Conservation (phyloP, 2,797 vertebrate genomes). For the Mus minutoides region DNA sequence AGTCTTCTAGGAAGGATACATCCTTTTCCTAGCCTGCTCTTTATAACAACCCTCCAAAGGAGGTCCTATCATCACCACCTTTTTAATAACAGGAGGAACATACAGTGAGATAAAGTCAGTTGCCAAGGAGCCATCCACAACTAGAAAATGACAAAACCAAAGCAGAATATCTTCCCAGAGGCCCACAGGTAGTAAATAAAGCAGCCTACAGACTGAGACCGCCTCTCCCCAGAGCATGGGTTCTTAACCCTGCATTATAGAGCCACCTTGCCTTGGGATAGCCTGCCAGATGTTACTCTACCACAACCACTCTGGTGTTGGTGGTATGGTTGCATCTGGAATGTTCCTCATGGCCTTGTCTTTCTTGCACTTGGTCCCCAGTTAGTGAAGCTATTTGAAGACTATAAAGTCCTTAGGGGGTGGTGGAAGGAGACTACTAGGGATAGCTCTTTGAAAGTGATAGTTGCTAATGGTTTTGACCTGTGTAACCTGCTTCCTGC, state of each 20-base stretch:
- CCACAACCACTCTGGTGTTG: not conserved
- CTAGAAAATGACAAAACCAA: not conserved
- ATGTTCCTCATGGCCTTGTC: not conserved
- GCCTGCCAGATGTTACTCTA: no score
- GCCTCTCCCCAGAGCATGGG: not conserved
- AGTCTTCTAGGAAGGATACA: not conserved
- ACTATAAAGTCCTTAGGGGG: not conserved
- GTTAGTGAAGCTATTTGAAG: not conserved
- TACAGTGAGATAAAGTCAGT: not conserved
- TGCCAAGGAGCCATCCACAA: not conserved
- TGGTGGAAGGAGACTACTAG: not conserved
- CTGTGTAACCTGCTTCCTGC: not conserved
- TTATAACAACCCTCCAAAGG: not conserved
- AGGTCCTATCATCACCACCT: not conserved
- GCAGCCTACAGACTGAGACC: not conserved
- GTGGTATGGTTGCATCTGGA: not conserved
- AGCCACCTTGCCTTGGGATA: no score
- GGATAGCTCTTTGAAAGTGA: not conserved
- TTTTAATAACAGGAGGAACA: constrained; percentile 21
- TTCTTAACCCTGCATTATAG: not conserved
- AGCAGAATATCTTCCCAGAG: not conserved
- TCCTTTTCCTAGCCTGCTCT: not conserved
- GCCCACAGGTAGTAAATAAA: not conserved
- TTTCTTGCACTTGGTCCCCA: not conserved
- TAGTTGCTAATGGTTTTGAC: not conserved